These are phyloP conservation scores for Seriola rivoliana DNA, from an alignment of 2,113 vertebrate genomes.

Conservation along the genomic window DNA sequence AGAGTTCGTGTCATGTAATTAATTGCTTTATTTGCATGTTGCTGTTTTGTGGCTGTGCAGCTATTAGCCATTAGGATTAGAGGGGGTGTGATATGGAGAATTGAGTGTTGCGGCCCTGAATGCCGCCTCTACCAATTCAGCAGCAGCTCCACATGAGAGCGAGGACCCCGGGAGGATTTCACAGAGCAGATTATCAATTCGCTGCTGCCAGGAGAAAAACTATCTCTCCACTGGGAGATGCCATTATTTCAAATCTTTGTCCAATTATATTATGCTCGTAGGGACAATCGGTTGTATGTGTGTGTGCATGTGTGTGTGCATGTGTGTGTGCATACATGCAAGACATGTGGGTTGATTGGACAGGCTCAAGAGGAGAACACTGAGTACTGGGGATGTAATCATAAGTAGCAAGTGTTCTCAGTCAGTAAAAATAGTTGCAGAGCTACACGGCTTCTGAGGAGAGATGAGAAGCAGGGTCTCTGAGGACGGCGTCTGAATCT, in stretches of 20 bases:
- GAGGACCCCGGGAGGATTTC: conserved; percentile 66
- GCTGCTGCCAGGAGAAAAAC: conserved; percentile 67
- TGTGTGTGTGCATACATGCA: neutral
- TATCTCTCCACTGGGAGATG: conserved; percentile 58
- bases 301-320: neutral
- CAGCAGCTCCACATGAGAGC: conserved; percentile 53
- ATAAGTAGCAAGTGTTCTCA: conserved; percentile 46
- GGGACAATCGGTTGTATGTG: neutral
- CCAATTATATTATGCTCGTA: conserved; percentile 70
- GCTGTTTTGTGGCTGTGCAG: conserved; percentile 44
- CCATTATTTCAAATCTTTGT: conserved; percentile 78
- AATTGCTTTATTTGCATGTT: conserved; percentile 58
- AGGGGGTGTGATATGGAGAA: conserved; percentile 43
- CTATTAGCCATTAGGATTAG: conserved; percentile 59
- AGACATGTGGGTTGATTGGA: conserved; percentile 42
- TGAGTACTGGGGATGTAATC: conserved; percentile 40
- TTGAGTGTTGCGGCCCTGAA: conserved; percentile 38
- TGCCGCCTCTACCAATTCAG: conserved; percentile 47
- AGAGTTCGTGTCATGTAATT: conserved; percentile 47
- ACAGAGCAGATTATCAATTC: conserved; percentile 74
- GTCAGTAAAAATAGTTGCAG: conserved; percentile 38
- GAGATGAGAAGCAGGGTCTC: conserved; percentile 31
- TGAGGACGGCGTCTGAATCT: conserved; percentile 14
- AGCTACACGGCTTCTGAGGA: conserved; percentile 22
- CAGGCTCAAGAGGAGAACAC: conserved; percentile 19